Evolutionary conservation across 1,140 invertebrate genomes (phyloP).

Genomic region (Cepaea nemoralis): DNA sequence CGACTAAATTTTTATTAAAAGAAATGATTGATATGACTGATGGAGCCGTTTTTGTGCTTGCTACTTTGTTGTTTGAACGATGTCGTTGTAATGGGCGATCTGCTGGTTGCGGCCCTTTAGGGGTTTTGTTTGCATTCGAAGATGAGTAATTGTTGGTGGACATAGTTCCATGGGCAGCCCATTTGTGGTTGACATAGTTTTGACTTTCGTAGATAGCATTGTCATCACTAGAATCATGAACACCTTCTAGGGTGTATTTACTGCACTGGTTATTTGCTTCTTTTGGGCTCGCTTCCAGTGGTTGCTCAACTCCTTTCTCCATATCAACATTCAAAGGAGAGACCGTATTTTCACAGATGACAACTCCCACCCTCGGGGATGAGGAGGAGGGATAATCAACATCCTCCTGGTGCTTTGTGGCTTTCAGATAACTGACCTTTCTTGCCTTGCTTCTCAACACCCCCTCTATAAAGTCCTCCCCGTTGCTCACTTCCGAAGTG

Average conservation of each 20-base stretch:
- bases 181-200: slow-evolving; percentile 43
- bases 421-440: slow-evolving; percentile 66
- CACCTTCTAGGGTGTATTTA: background rate
- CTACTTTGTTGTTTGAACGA: background rate
- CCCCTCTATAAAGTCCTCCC: slow-evolving; percentile 66
- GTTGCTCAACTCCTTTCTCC: background rate
- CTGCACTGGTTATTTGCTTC: background rate
- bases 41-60: background rate
- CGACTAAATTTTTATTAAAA: slow-evolving; percentile 68
- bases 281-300: background rate
- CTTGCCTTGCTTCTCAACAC: slow-evolving; percentile 59
- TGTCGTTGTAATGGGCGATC: background rate
- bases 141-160: background rate
- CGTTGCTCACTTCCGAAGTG: slow-evolving; percentile 24
- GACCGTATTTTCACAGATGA: background rate
- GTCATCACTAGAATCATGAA: slow-evolving; percentile 7
- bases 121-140: background rate
- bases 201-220: slow-evolving; percentile 35
- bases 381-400: slow-evolving; percentile 3
- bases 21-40: slow-evolving; percentile 48
- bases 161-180: slow-evolving; percentile 20
- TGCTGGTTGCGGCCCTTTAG: background rate
- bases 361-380: background rate
- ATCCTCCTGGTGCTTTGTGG: slow-evolving; percentile 46
- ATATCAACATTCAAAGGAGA: background rate